Base-by-base conservation (phyloP, 2,113 vertebrate genomes). In the Stomatorhinus ivindoensis region DNA sequence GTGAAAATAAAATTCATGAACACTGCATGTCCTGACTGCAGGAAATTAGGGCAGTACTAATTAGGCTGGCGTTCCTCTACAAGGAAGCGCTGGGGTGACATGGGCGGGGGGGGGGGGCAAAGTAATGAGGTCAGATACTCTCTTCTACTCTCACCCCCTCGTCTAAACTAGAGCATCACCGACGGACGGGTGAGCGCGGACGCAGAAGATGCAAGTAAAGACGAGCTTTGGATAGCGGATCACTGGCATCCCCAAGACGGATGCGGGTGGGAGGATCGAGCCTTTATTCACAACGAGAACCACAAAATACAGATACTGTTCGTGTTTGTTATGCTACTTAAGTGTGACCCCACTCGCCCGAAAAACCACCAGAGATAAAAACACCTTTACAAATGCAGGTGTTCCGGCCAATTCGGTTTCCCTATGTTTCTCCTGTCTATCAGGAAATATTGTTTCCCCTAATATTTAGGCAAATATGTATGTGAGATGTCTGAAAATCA, bases 21-120 rank as follows among this genome's bases (percentile, higher is more conserved):
- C 31, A 55, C 73, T 7, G n/a, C 2, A 88, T 17, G 13, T 48
- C 53, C 61, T 35, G 42, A 31, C 21, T 88, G 61, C 44, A 48
- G 21, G 39, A 46, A 89, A 89, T 46, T 84, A 47, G 88, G 88
- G 11, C 88, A 89, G n/a, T 84, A 61, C 50, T 89, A 89, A 89
- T 89, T 84, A 85, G 88, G 42, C 21, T 89, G 35, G 35, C 9
- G 76, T 50, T 58, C 48, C 51, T 27, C 50, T 4, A 83, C 48
- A n/a, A 47, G 73, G 69, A 55, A 31, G 61, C 9, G 10, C 61
- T 76, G 80, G 42, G 73, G 2, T 53, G 73, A n/a, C n/a, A n/a
- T n/a, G 39, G 53, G 8, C 19, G 50, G 47, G 13, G 15, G 46
- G 84, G n/a, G 84, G 17, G 7, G 42, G 42, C 10, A 6, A 13